Percentiles rank a stretch among this genome's conserved stretches.
Evolutionary conservation across 2,113 vertebrate species (phyloP).

Genomic region (Sclerurus mexicanus): DNA sequence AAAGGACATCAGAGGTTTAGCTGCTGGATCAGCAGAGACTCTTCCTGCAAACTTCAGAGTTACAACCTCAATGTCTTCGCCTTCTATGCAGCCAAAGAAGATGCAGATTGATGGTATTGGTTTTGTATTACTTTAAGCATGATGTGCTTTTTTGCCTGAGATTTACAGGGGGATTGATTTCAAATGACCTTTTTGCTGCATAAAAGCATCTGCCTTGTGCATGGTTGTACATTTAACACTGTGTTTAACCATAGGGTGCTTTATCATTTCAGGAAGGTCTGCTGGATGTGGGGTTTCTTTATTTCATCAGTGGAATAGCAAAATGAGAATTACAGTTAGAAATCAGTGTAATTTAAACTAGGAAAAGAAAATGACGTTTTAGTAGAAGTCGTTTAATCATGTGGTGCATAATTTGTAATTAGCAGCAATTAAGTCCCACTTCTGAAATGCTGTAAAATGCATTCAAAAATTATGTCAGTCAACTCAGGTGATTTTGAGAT

Average conservation of each 20-base stretch:
- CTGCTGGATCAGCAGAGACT: slow-evolving; percentile 89
- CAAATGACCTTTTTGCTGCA: neutral
- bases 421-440: neutral
- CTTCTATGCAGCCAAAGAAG: slow-evolving; percentile 93
- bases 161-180: neutral
- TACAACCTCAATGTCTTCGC: slow-evolving; percentile 84
- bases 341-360: neutral
- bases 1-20: slow-evolving; percentile 90
- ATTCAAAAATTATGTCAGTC: neutral
- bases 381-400: neutral
- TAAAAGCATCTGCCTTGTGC: slow-evolving; percentile 52
- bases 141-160: neutral
- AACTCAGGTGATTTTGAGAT: neutral
- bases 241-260: slow-evolving; percentile 18
- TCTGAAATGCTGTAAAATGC: neutral
- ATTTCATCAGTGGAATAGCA: neutral
- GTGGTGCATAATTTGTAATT: neutral
- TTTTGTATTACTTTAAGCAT: slow-evolving; percentile 5
- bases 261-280: neutral
- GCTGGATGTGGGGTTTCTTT: neutral
- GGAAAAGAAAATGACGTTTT: neutral
- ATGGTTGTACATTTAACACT: slow-evolving; percentile 51
- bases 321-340: neutral
- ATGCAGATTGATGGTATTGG: slow-evolving; percentile 90
- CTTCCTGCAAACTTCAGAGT: slow-evolving; percentile 95